Base-by-base conservation (phyloP, 2,113 vertebrate species). In the Pseudolaguvia tuberculata region DNA sequence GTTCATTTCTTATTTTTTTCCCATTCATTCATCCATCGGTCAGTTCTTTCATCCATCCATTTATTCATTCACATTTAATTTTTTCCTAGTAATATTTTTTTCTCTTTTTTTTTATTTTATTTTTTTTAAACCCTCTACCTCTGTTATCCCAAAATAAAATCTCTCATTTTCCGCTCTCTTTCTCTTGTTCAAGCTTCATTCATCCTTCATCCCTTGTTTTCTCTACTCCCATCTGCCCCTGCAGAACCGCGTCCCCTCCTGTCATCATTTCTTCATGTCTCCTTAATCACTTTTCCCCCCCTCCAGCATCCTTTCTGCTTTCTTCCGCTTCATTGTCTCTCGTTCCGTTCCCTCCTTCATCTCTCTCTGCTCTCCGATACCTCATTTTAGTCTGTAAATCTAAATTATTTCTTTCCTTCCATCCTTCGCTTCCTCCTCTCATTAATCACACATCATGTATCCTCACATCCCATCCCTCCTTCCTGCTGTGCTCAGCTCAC, bases 401-500 rank as follows among this genome's bases (percentile, higher is more conserved):
- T 50, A 47, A 15, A 27, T 27, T 9, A 17, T 67, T 50, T 50
- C 63, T 27, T 67, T 67, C 12, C 45, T 29, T n/a, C 2, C 47
- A 42, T 67, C 17, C 23, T 23, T 67, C 9, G 10, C 63, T 67
- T 25, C 45, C 45, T 29, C 45, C 45, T 45, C 45, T 67, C 63
- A 50, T 67, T 50, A 67, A 67, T 67, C 23, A 20, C 63, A 50
- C 63, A 67, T 50, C 63, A 50, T 1, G 21, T 48, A 66, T 66
- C 63, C 63, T 48, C 45, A 1, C 45, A 48, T 66, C 21, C 45
- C n/a, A n/a, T n/a, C n/a, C n/a, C n/a, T n/a, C n/a, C 63, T 61
- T 39, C 8, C 31, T 72, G 52, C 65, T 29, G 63, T 55, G 76
- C 63, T 65, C 61, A 72, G 89, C 92, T 65, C 73, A 99, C 97